A percentile compares a stretch with the other conserved stretches of the same genome.
Conservation (phyloP, 2,888 invertebrate species). For the Macroteleia sp. region DNA sequence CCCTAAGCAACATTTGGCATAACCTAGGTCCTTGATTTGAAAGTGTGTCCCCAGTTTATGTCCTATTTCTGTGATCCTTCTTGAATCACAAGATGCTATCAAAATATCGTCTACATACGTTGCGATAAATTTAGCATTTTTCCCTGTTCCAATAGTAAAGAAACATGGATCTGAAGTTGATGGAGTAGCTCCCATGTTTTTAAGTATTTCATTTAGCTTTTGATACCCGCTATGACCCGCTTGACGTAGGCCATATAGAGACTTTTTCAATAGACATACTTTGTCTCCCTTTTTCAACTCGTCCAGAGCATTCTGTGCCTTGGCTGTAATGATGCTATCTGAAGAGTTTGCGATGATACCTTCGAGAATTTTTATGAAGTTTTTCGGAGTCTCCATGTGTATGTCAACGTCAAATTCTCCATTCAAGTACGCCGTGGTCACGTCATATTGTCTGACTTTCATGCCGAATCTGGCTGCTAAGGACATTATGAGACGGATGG, state of each 20-base stretch:
- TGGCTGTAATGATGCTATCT: not conserved
- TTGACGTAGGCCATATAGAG: not conserved
- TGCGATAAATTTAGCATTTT: not conserved
- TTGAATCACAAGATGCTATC: not conserved
- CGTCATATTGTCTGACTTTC: not conserved
- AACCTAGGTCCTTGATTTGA: not conserved
- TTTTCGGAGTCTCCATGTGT: not conserved
- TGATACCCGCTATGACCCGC: not conserved
- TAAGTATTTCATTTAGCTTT: slow-evolving; percentile 2
- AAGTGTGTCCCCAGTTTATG: not conserved
- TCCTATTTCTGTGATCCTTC: too few species aligned
- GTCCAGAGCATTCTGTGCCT: not conserved
- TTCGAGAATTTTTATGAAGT: not conserved
- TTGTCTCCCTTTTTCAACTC: not conserved
- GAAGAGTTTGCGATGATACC: not conserved
- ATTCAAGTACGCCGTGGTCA: not conserved
- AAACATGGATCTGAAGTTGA: not conserved
- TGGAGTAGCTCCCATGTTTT: not conserved
- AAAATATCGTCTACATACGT: not conserved
- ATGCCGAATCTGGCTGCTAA: not conserved
- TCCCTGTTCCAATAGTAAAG: not conserved
- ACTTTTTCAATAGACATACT: not conserved
- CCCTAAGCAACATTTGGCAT: not conserved
- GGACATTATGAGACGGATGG: not conserved
- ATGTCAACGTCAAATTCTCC: not conserved